Conservation (phyloP, 2,113 vertebrate genomes). For the Eulemur rufifrons region DNA sequence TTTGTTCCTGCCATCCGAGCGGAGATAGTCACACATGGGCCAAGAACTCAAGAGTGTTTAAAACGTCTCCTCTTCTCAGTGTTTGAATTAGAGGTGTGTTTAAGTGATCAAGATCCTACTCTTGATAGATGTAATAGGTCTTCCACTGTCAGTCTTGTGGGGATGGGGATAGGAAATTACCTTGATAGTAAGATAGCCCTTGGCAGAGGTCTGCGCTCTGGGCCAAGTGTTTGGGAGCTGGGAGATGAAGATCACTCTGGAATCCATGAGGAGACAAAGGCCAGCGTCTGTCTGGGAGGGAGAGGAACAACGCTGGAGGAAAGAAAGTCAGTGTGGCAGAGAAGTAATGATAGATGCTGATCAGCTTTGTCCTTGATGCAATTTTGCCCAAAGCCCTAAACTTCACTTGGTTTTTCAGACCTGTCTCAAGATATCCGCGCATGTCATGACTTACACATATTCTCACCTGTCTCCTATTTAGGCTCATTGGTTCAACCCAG, state of each 20-base stretch:
- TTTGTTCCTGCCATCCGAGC: rapidly evolving
- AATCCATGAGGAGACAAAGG: not conserved
- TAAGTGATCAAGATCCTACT: not conserved
- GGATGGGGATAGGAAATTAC: rapidly evolving
- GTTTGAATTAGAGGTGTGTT: not conserved
- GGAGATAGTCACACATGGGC: not conserved
- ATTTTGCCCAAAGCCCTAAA: not conserved
- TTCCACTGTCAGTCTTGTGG: not conserved
- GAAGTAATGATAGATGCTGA: rapidly evolving
- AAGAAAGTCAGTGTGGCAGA: not conserved
- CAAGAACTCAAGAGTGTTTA: not conserved
- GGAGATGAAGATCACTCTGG: not conserved
- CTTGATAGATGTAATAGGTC: not conserved
- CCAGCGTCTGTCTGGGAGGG: not conserved
- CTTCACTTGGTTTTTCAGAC: rapidly evolving
- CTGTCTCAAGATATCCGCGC: not conserved
- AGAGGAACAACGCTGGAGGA: not conserved
- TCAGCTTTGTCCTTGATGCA: not conserved
- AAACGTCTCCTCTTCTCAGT: not conserved
- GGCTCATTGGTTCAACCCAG: not conserved
- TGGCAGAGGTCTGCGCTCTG: not conserved
- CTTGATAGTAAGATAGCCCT: not conserved
- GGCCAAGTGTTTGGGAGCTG: not conserved
- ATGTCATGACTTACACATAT: no score
- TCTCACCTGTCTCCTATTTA: not conserved